Conservation (phyloP, 2,888 invertebrate genomes). For the Perizoma flavofasciatum region DNA sequence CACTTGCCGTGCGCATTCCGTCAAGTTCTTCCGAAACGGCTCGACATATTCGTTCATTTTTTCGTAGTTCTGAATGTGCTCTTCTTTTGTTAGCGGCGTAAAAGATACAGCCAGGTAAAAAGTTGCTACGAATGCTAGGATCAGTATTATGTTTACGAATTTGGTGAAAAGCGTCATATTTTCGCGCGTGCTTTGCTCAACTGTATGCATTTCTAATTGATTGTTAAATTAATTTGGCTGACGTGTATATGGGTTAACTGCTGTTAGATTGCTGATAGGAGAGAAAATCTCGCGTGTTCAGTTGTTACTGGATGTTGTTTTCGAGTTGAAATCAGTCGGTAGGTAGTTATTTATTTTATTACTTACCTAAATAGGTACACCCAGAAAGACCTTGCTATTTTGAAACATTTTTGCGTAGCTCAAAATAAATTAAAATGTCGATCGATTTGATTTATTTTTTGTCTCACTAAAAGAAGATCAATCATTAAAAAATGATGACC, state of each 20-base stretch:
- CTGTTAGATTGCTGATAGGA: constrained; percentile 15
- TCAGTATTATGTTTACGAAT: constrained; percentile 40
- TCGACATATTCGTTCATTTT: constrained; percentile 66
- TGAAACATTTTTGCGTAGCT: too few species aligned
- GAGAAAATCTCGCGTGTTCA: constrained; percentile 2
- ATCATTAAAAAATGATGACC: too few species aligned
- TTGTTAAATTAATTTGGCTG: constrained; percentile 45
- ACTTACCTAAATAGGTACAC: too few species aligned
- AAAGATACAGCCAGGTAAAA: constrained; percentile 58
- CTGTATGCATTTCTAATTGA: constrained; percentile 40
- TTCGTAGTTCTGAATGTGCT: constrained; percentile 60
- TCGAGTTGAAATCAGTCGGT: too few species aligned
- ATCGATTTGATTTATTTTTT: too few species aligned
- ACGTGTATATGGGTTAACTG: constrained; percentile 37
- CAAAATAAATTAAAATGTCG: too few species aligned
- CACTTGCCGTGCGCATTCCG: constrained; percentile 72
- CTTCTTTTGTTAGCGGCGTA: constrained; percentile 65
- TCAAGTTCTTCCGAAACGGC: constrained; percentile 70
- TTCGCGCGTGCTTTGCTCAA: constrained; percentile 45
- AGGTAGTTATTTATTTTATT: too few species aligned
- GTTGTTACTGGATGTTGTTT: too few species aligned
- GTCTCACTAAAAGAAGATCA: too few species aligned
- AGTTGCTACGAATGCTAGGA: constrained; percentile 48
- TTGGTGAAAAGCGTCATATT: constrained; percentile 45
- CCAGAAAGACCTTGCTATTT: too few species aligned